Base-by-base conservation (phyloP, 2,797 vertebrate genomes). In the Cyprinodon diabolis region DNA sequence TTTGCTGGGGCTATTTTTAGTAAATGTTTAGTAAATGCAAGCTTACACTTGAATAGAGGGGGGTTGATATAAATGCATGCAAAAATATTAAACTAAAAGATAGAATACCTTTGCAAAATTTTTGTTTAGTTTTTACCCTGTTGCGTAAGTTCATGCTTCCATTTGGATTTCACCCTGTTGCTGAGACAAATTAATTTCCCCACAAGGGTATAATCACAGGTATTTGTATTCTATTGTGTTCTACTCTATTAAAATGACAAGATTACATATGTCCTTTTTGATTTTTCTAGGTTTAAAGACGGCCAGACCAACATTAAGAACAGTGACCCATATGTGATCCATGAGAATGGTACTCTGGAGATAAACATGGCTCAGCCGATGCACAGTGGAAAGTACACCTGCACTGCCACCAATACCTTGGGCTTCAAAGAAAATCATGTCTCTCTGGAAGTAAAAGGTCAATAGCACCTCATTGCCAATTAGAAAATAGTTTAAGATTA, bases 401-500 rank as follows among this genome's bases (percentile, higher is more conserved):
- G 98, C 91, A 94, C 97, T 52, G 98, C 97, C 86, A 95, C 95
- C 70, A 99, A 99, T 93, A 94, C 95, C 86, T 93, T 98, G 72
- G 98, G 97, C 55, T 94, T 95, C 77, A 95, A 91, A 81, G 96
- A 98, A 92, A 99, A 98, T 91, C 95, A 96, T 12, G 95, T 98
- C 54, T 94, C 88, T 17, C 86, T 99, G 90, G 95, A 98, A 92
- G 95, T 99, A 80, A 99, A 99, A 96, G 98, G 98, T 99, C 92
- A 96, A 93, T 74, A 66, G 19, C n/a, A 35, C 68, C 12, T n/a
- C 12, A 35, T 7, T 54, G 54, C 23, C 2, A 23, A 7, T 2
- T 7, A 65, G 37, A 11, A 21, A 12, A 13, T 19, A 12, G 49
- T 4, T 19, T 19, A 17, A 51, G 5, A 51, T 51, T 4, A 4